Conservation (phyloP, 2,797 vertebrate genomes). For the Lepus townsendii region DNA sequence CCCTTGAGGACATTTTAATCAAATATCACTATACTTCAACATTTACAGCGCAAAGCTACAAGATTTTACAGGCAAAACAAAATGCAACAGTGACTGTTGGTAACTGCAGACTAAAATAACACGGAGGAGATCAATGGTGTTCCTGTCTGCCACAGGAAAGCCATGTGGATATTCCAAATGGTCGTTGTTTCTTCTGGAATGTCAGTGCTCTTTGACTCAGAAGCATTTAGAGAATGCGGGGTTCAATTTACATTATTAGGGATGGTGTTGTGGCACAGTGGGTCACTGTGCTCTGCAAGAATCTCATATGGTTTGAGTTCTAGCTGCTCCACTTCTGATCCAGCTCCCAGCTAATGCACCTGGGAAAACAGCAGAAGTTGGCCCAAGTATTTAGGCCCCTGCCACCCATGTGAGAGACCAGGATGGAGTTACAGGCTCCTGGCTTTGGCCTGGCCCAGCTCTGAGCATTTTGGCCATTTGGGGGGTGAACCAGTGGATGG, state of each 20-base stretch:
- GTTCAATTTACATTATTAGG: neutral
- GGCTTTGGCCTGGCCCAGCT: no score
- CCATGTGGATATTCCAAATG: neutral
- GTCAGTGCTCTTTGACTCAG: conserved; percentile 1
- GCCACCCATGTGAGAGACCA: no score
- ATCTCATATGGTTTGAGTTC: no score
- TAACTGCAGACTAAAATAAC: neutral
- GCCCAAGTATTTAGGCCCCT: no score
- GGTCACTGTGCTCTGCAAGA: no score
- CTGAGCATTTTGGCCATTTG: no score
- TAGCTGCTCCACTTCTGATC: no score
- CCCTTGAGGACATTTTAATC: conserved; percentile 3
- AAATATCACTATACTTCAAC: neutral
- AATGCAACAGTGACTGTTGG: neutral
- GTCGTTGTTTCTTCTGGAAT: neutral
- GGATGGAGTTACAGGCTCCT: no score
- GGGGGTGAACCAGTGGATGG: no score
- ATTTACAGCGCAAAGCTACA: conserved; percentile 21
- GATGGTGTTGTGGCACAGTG: no score
- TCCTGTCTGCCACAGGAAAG: neutral
- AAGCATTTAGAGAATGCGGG: conserved; percentile 42
- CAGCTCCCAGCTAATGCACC: no score
- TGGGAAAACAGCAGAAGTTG: no score
- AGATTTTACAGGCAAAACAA: conserved; percentile 23
- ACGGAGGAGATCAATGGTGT: neutral